Conservation (phyloP, 2,797 vertebrate species). For the Anomalospiza imberbis region DNA sequence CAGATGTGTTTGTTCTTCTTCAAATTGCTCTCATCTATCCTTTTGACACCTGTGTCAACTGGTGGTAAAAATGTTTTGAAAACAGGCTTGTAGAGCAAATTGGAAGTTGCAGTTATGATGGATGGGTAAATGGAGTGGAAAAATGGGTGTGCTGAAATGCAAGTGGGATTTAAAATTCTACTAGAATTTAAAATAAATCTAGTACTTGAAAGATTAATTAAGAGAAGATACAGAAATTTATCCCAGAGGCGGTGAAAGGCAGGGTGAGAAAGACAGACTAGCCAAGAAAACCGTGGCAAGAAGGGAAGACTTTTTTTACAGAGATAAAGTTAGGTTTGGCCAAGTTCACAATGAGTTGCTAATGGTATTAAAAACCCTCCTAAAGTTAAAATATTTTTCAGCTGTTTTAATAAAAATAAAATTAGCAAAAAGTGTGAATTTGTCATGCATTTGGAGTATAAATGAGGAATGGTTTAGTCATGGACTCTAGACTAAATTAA, state of each 20-base stretch:
- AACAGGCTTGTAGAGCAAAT: not conserved
- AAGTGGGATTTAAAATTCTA: not conserved
- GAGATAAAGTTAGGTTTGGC: not conserved
- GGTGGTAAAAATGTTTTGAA: not conserved
- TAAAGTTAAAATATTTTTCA: not conserved
- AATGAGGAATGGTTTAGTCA: not conserved
- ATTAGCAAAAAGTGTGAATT: not conserved
- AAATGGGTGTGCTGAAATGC: not conserved
- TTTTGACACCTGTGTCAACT: not conserved
- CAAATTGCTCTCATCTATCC: not conserved
- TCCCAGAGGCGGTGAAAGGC: not conserved
- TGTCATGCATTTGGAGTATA: not conserved
- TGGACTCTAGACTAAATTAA: not conserved
- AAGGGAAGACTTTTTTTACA: not conserved
- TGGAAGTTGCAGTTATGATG: not conserved
- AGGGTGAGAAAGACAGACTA: not conserved
- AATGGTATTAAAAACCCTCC: not conserved
- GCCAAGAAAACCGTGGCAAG: not conserved
- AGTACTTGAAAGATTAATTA: not conserved
- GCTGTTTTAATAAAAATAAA: not conserved
- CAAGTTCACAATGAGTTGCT: not conserved
- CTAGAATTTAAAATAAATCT: not conserved
- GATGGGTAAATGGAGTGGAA: not conserved
- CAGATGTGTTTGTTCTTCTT: not conserved
- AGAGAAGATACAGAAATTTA: not conserved